Evolutionary conservation across 2,797 vertebrate species (phyloP).

Genomic region (Danio jaintianensis): DNA sequence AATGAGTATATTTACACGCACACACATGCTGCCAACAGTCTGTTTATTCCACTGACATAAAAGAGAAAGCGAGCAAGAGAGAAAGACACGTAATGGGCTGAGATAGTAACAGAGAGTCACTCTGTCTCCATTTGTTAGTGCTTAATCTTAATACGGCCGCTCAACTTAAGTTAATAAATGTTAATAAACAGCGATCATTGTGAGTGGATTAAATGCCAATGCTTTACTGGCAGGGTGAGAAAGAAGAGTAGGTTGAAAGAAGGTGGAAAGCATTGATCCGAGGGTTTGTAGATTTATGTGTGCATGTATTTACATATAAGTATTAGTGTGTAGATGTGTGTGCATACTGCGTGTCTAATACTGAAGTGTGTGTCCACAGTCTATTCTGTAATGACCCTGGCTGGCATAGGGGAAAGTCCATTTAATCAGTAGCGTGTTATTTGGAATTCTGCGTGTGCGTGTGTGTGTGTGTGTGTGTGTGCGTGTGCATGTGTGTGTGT

Average conservation of each 20-base stretch:
- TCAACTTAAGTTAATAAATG: slow-evolving; percentile 42
- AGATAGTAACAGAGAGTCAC: slow-evolving; percentile 17
- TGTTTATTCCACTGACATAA: slow-evolving; percentile 64
- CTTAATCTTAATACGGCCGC: slow-evolving; percentile 31
- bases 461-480: slow-evolving; percentile 46
- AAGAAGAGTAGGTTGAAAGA: slow-evolving; percentile 29
- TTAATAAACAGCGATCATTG: slow-evolving; percentile 45
- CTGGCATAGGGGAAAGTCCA: slow-evolving; percentile 64
- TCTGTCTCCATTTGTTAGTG: slow-evolving; percentile 39
- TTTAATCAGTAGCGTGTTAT: slow-evolving; percentile 66
- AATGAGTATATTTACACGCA: slow-evolving; percentile 69
- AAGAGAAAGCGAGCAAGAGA: slow-evolving; percentile 33
- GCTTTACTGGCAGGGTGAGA: slow-evolving; percentile 15
- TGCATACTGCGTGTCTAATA: slow-evolving; percentile 31
- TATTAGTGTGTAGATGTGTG: slow-evolving; percentile 23
- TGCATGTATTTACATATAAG: slow-evolving; percentile 49
- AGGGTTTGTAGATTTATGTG: slow-evolving; percentile 49
- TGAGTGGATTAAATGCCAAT: slow-evolving; percentile 25
- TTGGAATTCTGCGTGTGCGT: slow-evolving; percentile 49
- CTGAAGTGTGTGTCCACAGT: slow-evolving; percentile 56
- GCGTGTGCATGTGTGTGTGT: slow-evolving; percentile 45
- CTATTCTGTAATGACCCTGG: slow-evolving; percentile 67
- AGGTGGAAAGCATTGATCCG: slow-evolving; percentile 54
- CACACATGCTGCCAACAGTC: slow-evolving; percentile 64
- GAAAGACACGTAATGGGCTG: slow-evolving; percentile 13